Evolutionary conservation across 2,888 invertebrate genomes (phyloP).

Genomic region (Aphidius colemani): DNA sequence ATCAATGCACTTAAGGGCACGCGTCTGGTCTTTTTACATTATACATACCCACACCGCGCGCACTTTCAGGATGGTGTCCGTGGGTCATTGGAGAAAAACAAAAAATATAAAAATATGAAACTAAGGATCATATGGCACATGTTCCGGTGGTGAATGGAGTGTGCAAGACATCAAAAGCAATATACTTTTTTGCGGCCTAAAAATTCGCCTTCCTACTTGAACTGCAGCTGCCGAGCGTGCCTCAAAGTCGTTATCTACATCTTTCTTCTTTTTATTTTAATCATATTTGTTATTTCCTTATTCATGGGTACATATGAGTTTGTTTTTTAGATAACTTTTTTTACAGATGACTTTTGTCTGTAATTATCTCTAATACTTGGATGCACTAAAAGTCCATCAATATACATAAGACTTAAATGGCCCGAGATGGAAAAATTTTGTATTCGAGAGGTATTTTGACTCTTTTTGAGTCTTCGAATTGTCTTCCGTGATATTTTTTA

Average conservation of each 20-base stretch:
- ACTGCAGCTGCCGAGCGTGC: conserved; percentile 52
- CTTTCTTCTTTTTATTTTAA: conserved; percentile 23
- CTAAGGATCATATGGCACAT: conserved; percentile 34
- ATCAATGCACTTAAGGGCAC: background rate
- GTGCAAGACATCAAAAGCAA: background rate
- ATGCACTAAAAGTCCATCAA: too few relatives aligned
- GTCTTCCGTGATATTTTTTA: too few relatives aligned
- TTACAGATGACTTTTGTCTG: too few relatives aligned
- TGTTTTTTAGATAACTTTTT: too few relatives aligned
- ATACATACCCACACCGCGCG: conserved; percentile 2
- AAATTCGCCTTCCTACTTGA: conserved; percentile 37
- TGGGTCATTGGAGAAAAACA: conserved; percentile 20
- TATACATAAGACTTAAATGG: too few relatives aligned
- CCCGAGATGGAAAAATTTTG: too few relatives aligned
- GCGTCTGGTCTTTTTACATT: background rate
- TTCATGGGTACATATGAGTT: too few relatives aligned
- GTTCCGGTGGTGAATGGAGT: conserved; percentile 29
- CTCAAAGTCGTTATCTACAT: conserved; percentile 49
- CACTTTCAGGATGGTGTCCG: conserved; percentile 5
- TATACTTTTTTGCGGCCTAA: background rate
- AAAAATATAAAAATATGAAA: conserved; percentile 22
- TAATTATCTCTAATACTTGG: too few relatives aligned
- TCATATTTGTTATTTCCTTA: background rate
- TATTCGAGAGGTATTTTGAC: too few relatives aligned
- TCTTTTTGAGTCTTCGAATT: too few relatives aligned